A percentile compares a stretch with the other conserved stretches of the same genome.
phyloP scores from a whole-genome alignment of 2,888 invertebrate genomes.

The Bedellia somnulentella region DNA sequence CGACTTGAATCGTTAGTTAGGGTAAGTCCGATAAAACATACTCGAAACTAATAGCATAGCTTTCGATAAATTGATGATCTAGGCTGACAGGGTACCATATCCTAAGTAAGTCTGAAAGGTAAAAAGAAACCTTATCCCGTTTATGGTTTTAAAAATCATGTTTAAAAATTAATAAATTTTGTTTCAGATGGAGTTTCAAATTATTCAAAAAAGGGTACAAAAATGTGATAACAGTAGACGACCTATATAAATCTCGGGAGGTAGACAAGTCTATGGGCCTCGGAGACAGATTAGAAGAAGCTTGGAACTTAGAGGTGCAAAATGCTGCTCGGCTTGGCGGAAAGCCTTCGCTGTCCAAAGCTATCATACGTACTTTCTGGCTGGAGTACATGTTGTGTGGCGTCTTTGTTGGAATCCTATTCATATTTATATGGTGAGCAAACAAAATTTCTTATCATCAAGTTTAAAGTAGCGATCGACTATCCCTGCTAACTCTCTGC shows the following conservation, averaged over 20 bases:
- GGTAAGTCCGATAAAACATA: too few relatives aligned
- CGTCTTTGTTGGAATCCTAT: conserved; percentile 55
- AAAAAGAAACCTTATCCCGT: too few relatives aligned
- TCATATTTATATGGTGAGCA: conserved; percentile 60
- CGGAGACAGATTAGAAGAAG: conserved; percentile 67
- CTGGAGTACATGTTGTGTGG: conserved; percentile 64
- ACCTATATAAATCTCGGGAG: conserved; percentile 65
- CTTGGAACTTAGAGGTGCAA: conserved; percentile 64
- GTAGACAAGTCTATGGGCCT: conserved; percentile 66
- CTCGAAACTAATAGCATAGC: too few relatives aligned
- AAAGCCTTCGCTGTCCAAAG: conserved; percentile 62
- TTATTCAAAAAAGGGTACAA: conserved; percentile 66
- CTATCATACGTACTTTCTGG: conserved; percentile 64
- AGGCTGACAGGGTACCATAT: too few relatives aligned
- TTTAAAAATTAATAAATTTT: too few relatives aligned
- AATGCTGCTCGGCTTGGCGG: conserved; percentile 41
- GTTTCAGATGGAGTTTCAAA: conserved; percentile 67
- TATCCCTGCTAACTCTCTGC: too few relatives aligned
- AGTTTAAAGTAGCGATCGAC: conserved; percentile 3
- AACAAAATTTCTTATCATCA: neutral
- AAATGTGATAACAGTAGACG: conserved; percentile 64
- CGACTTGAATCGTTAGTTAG: too few relatives aligned
- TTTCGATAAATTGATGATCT: too few relatives aligned
- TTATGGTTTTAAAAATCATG: too few relatives aligned
- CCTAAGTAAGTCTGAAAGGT: too few relatives aligned